These are phyloP conservation scores for Eurois occulta DNA, from an alignment of 2,888 invertebrate genomes.

Conservation along the genomic window DNA sequence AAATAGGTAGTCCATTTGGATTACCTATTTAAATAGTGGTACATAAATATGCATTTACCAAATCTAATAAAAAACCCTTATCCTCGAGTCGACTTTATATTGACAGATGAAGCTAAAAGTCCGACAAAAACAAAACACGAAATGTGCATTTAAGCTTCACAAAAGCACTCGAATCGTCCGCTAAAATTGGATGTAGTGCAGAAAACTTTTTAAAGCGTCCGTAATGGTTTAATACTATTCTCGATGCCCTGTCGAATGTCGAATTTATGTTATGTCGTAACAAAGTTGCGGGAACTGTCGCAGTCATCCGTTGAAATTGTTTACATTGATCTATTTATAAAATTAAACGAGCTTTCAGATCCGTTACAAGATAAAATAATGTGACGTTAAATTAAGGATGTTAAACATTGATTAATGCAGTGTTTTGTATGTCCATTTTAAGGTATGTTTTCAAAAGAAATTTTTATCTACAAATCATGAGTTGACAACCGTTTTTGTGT, in stretches of 20 bases:
- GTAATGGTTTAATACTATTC: background rate
- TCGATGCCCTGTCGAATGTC: background rate
- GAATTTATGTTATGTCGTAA: too few species aligned
- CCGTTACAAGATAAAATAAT: constrained; percentile 25
- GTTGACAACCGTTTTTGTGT: constrained; percentile 7
- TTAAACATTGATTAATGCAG: constrained; percentile 33
- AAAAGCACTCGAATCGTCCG: background rate
- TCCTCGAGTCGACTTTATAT: background rate
- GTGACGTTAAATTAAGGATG: constrained; percentile 41
- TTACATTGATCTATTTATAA: constrained; percentile 52
- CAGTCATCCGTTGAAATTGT: constrained; percentile 21
- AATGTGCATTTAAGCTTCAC: background rate
- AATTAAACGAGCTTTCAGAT: constrained; percentile 10
- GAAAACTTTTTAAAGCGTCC: background rate
- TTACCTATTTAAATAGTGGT: too few species aligned
- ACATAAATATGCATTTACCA: too few species aligned
- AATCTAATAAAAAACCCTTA: background rate
- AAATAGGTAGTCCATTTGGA: background rate
- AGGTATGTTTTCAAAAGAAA: constrained; percentile 8
- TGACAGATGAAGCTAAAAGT: background rate
- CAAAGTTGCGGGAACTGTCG: constrained; percentile 6
- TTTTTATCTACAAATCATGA: constrained; percentile 18
- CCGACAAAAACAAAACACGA: background rate
- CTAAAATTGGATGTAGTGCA: background rate
- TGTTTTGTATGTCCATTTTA: constrained; percentile 7